Conservation (phyloP, 1,140 invertebrate genomes). For the Pachyrhynchus sulphureomaculatus region DNA sequence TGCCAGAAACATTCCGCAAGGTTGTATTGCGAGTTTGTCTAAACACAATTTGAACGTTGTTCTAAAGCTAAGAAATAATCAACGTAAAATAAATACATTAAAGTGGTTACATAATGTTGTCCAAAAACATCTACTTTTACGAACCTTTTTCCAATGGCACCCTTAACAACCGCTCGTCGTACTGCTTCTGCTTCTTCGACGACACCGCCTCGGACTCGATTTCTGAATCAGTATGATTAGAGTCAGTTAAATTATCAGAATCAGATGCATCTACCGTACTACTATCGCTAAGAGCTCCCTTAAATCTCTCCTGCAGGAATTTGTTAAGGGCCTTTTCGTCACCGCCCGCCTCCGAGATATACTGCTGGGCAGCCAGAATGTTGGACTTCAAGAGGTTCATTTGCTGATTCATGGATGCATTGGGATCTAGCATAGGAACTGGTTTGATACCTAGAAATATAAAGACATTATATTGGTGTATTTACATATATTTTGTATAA, state of each 20-base stretch:
- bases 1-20: too few relatives aligned
- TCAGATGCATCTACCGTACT: conserved; percentile 57
- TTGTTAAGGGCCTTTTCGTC: conserved; percentile 54
- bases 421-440: conserved; percentile 59
- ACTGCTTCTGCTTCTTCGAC: conserved; percentile 53
- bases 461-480: too few relatives aligned
- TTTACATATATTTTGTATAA: too few relatives aligned
- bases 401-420: conserved; percentile 59
- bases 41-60: too few relatives aligned
- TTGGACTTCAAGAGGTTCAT: conserved; percentile 62
- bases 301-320: conserved; percentile 56
- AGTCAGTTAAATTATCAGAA: conserved; percentile 58
- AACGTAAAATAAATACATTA: too few relatives aligned
- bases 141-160: conserved; percentile 71
- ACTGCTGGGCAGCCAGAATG: conserved; percentile 59
- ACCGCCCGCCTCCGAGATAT: conserved; percentile 54
- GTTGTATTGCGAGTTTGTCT: too few relatives aligned
- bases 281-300: conserved; percentile 54
- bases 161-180: conserved; percentile 64
- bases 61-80: too few relatives aligned
- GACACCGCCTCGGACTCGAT: conserved; percentile 50
- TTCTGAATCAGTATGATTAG: conserved; percentile 53
- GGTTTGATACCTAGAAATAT: conserved; percentile 56
- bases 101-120: too few relatives aligned
- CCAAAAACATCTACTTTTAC: too few relatives aligned